Conservation (phyloP, 2,888 invertebrate species). For the Drosophila mulleri region DNA sequence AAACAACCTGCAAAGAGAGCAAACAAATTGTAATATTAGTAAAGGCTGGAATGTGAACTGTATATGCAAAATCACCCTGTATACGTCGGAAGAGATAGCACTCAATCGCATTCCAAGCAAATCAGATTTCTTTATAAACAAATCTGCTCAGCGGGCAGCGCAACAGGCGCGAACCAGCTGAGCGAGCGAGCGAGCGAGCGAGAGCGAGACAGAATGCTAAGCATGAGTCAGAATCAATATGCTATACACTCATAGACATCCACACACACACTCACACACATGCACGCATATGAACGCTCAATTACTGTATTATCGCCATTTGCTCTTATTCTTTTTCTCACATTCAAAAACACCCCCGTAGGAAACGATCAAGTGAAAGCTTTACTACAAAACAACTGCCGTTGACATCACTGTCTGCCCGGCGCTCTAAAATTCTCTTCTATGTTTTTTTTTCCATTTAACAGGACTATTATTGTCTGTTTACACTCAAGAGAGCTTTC, state of each 20-base stretch:
- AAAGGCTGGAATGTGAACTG: background rate
- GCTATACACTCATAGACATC: slow-evolving; percentile 1
- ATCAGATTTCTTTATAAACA: slow-evolving; percentile 80
- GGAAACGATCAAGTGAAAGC: slow-evolving; percentile 29
- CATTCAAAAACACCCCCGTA: slow-evolving; percentile 42
- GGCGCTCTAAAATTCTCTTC: background rate
- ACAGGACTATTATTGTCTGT: background rate
- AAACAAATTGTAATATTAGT: background rate
- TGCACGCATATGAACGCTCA: slow-evolving; percentile 2
- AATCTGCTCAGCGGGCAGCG: slow-evolving; percentile 47
- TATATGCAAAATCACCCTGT: slow-evolving; percentile 7
- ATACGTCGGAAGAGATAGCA: slow-evolving; percentile 20
- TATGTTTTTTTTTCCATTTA: background rate
- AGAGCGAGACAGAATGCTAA: slow-evolving; percentile 10
- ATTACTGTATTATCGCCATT: slow-evolving; percentile 9
- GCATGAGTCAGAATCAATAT: slow-evolving; percentile 50
- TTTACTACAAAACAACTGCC: background rate
- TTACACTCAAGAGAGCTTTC: slow-evolving; percentile 12
- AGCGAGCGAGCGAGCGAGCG: slow-evolving; percentile 1
- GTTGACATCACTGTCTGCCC: background rate
- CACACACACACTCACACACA: slow-evolving; percentile 6
- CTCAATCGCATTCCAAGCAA: slow-evolving; percentile 80
- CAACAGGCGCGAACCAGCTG: slow-evolving; percentile 37
- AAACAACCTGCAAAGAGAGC: slow-evolving; percentile 38
- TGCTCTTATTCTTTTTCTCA: slow-evolving; percentile 27